Conservation (phyloP, 2,113 vertebrate species). For the Platysternon megacephalum region DNA sequence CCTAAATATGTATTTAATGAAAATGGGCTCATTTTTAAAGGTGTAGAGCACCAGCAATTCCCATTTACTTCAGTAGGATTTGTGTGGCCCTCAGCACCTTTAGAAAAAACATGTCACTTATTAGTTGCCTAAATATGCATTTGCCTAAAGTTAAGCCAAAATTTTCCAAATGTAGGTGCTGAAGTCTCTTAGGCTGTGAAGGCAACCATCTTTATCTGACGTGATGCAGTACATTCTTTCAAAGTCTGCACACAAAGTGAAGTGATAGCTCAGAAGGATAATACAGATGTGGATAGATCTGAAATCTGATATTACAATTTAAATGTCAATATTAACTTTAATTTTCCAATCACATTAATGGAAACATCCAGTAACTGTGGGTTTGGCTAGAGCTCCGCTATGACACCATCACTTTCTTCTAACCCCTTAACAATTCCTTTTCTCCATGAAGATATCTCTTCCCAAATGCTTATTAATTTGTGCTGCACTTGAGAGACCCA, state of each 20-base stretch:
- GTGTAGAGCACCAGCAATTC: not conserved
- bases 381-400: not conserved
- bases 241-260: not conserved
- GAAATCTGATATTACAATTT: too few relatives aligned
- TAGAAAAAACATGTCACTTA: not conserved
- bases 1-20: not conserved
- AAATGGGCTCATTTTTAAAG: not conserved
- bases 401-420: not conserved
- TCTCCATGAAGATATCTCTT: not conserved
- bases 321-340: rapidly evolving
- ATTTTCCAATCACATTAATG: not conserved
- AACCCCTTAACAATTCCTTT: not conserved
- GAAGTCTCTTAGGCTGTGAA: not conserved
- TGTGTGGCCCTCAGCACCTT: not conserved
- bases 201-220: not conserved
- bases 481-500: too few relatives aligned
- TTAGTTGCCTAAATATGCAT: not conserved
- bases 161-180: not conserved
- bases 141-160: not conserved
- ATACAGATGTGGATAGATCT: not conserved
- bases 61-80: not conserved
- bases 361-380: not conserved
- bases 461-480: too few relatives aligned
- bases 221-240: not conserved
- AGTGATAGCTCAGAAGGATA: not conserved